These are phyloP conservation scores for Frankliniella intonsa DNA, from an alignment of 2,888 invertebrate genomes.

Conservation along the genomic window DNA sequence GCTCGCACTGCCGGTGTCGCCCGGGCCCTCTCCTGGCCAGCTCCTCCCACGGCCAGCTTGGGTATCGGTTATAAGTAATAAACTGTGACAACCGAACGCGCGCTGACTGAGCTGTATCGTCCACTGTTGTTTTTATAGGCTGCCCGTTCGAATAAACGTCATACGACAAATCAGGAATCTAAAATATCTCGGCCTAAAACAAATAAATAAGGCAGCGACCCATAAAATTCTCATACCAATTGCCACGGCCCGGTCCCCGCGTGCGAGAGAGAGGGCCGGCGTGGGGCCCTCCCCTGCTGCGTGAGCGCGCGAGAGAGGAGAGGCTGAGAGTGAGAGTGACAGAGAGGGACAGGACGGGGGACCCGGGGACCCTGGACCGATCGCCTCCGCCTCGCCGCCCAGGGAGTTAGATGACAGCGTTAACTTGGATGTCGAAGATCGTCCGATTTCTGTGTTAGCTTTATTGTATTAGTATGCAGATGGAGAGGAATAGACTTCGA, in stretches of 20 bases:
- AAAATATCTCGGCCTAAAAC: slow-evolving; percentile 19
- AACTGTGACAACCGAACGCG: slow-evolving; percentile 1
- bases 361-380: neutral
- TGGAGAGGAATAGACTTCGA: neutral
- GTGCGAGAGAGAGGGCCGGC: neutral
- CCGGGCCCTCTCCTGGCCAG: neutral
- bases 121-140: slow-evolving; percentile 23
- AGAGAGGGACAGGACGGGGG: neutral
- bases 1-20: neutral
- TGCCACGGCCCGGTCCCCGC: neutral
- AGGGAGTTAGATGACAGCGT: neutral
- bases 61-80: slow-evolving; percentile 1
- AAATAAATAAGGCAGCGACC: slow-evolving; percentile 17
- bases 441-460: neutral
- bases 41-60: neutral
- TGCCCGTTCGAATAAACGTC: slow-evolving; percentile 24
- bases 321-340: neutral
- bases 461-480: neutral
- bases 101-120: slow-evolving; percentile 10
- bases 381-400: neutral
- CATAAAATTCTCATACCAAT: slow-evolving; percentile 25
- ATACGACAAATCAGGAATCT: slow-evolving; percentile 26
- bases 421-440: slow-evolving; percentile 10
- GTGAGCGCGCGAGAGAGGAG: neutral
- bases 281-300: neutral